Evolutionary conservation across 2,113 vertebrate species (phyloP).

Genomic region (Anser brachyrhynchus): DNA sequence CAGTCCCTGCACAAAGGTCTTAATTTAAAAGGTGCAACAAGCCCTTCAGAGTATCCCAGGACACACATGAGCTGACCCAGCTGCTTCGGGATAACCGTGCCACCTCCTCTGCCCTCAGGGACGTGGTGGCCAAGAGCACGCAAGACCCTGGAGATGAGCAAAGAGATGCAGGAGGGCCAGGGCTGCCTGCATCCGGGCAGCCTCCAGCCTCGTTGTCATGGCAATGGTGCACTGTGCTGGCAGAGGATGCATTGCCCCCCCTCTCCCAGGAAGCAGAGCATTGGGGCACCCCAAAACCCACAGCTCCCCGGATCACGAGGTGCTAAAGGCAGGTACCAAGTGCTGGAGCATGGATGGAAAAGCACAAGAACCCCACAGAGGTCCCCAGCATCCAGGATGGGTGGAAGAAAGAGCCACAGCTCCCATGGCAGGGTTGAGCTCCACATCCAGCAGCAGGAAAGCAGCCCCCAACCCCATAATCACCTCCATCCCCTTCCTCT

Average conservation of each 20-base stretch:
- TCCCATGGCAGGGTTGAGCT: background rate
- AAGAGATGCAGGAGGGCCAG: background rate
- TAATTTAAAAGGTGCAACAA: background rate
- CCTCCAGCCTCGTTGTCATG: background rate
- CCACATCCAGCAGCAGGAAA: background rate
- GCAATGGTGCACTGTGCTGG: background rate
- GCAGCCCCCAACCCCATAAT: fast-evolving
- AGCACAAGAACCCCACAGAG: fast-evolving
- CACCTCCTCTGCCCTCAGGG: background rate
- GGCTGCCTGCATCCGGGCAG: background rate
- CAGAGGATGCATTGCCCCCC: background rate
- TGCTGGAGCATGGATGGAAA: background rate
- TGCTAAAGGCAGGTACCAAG: background rate
- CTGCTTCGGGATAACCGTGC: fast-evolving
- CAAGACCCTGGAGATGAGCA: background rate
- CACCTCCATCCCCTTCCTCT: background rate
- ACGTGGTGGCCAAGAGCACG: background rate
- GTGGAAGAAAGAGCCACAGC: fast-evolving
- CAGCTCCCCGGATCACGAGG: background rate
- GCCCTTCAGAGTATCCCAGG: background rate
- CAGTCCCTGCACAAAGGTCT: background rate
- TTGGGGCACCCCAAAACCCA: background rate
- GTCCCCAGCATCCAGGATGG: background rate
- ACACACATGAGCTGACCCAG: fast-evolving
- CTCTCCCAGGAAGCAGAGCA: background rate